Evolutionary conservation across 2,888 invertebrate species (phyloP).

Genomic region (Euphydryas editha): DNA sequence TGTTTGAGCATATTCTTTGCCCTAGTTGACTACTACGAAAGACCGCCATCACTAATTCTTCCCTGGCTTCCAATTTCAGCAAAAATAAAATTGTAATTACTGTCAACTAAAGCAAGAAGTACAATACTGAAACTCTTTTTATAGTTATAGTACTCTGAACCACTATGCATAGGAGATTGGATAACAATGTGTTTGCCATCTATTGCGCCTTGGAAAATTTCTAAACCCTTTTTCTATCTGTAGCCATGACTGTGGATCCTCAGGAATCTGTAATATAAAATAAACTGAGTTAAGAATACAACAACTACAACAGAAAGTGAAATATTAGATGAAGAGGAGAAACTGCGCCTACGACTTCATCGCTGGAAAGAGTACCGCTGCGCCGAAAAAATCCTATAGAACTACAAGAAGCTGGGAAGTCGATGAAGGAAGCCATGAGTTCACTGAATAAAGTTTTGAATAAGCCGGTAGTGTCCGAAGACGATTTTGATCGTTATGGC

Average conservation of each 20-base stretch:
- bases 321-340: not conserved
- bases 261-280: conserved; percentile 16
- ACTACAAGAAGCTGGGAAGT: not conserved
- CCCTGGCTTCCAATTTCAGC: conserved; percentile 46
- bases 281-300: not conserved
- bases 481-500: conserved; percentile 45
- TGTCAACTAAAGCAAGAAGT: conserved; percentile 41
- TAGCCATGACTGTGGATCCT: not conserved
- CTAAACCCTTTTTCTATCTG: conserved; percentile 13
- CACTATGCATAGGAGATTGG: conserved; percentile 35
- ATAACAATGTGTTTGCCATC: conserved; percentile 32
- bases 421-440: not conserved
- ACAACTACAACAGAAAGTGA: not conserved
- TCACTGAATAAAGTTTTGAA: conserved; percentile 8
- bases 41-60: conserved; percentile 45
- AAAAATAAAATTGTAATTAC: conserved; percentile 40
- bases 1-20: conserved; percentile 44
- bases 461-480: conserved; percentile 26
- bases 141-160: conserved; percentile 41
- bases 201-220: conserved; percentile 23
- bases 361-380: not conserved
- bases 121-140: conserved; percentile 43
- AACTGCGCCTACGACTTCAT: not conserved
- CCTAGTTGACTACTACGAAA: conserved; percentile 46
- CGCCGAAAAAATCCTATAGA: conserved; percentile 3